phyloP scores from a whole-genome alignment of 1,140 invertebrate species.

The Pseudomyrmex pallidus region DNA sequence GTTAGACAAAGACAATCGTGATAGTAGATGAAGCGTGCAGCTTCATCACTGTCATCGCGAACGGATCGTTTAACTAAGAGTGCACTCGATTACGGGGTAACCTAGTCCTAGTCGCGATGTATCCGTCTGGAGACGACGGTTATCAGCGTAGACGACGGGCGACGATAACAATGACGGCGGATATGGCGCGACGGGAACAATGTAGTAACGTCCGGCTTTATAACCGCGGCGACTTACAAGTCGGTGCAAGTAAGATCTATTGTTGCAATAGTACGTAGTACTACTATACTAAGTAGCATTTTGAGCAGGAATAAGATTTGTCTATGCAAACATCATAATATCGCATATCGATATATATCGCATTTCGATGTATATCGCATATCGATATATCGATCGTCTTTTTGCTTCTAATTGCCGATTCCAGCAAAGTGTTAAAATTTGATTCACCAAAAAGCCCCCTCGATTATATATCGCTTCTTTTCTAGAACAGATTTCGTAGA shows the following conservation, averaged over 20 bases:
- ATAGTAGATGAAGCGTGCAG: slow-evolving; percentile 21
- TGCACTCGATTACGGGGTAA: slow-evolving; percentile 35
- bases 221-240: slow-evolving; percentile 24
- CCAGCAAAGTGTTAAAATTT: no score
- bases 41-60: slow-evolving; percentile 35
- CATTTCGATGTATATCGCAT: no score
- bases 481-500: no score
- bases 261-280: no score
- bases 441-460: no score
- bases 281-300: no score
- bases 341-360: no score
- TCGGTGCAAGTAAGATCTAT: slow-evolving; percentile 7
- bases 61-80: slow-evolving; percentile 34
- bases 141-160: slow-evolving; percentile 54
- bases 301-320: no score
- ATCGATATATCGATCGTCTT: no score
- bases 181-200: slow-evolving; percentile 61
- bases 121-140: slow-evolving; percentile 42
- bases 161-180: slow-evolving; percentile 58
- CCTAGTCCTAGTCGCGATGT: slow-evolving; percentile 48
- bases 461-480: no score
- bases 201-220: slow-evolving; percentile 44
- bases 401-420: no score
- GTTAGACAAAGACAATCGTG: slow-evolving; percentile 22
- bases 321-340: no score